Evolutionary conservation across 1,140 invertebrate species (phyloP), one percentile per base, ranked within the genome.

Genomic region (Sogatella furcifera): DNA sequence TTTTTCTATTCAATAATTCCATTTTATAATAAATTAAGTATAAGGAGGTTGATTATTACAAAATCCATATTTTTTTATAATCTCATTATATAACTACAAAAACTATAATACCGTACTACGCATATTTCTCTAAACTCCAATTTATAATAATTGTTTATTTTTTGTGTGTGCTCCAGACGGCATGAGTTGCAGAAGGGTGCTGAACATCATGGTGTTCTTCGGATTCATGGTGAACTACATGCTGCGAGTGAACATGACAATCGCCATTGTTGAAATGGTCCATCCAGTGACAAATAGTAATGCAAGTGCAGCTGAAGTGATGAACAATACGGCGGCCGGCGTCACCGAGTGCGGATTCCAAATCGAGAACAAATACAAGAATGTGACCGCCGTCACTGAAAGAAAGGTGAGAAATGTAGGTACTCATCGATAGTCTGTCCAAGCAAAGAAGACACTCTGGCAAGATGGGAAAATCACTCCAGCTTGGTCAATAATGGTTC

Each of bases 181-280:
- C 55, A 71, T 90, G 70, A 81, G 83, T 76, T 90, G 88, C 74
- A 82, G 85, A 22, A 84, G 86, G 77, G 81, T 90, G 34, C 73
- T 92, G 52, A 88, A 89, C 74, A 78, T 89, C 38, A 88, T 92
- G 84, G 86, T 90, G 41, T 86, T 91, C 58, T 73, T 90, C 34
- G 89, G 89, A 57, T 91, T 91, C 73, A 90, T 90, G 85, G 77
- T 90, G 73, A 90, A 91, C 70, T 94, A 93, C 77, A 88, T 91
- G 72, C 73, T 93, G 13, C 78, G 91, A 34, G 89, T 94, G 3
- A 94, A 94, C 74, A 77, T 94, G 14, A 92, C 89, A 58, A 90
- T 94, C 46, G 89, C 90, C 59, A 90, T 95, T 55, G 89, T 93
- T 9, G 88, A 86, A 61, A 94, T 94, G 91, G 76, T 79, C 24